phyloP scores from a whole-genome alignment of 2,797 vertebrate species.

The Crax fasciolata region DNA sequence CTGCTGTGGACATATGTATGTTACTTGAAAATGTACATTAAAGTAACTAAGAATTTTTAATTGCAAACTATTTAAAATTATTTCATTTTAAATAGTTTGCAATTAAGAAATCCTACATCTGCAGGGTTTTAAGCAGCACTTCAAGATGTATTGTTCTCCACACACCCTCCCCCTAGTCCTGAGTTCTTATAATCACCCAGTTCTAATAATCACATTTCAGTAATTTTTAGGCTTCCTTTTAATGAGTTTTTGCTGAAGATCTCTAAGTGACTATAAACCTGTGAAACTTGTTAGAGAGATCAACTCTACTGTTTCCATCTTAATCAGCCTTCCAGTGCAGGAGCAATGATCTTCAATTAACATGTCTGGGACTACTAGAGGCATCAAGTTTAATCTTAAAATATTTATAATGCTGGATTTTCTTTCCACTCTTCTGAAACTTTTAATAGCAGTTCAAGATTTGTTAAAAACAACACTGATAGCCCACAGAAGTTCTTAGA shows the following conservation, averaged over 20 bases:
- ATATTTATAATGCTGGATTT: neutral
- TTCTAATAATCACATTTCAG: neutral
- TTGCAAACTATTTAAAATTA: too few relatives aligned
- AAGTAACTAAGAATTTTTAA: neutral
- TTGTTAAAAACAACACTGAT: neutral
- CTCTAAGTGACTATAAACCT: neutral
- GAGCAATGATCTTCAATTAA: neutral
- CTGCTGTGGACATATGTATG: neutral
- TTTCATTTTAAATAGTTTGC: neutral
- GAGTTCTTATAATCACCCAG: neutral
- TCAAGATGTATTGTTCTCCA: neutral
- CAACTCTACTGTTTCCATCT: neutral
- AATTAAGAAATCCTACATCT: neutral
- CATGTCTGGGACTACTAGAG: neutral
- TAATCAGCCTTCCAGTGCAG: neutral
- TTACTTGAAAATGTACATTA: neutral
- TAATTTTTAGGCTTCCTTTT: neutral
- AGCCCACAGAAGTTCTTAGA: neutral
- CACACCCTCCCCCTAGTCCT: neutral
- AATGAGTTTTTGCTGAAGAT: slow-evolving; percentile 27
- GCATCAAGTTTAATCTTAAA: neutral
- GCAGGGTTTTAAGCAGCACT: neutral
- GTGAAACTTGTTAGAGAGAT: slow-evolving; percentile 1
- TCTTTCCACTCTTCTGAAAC: neutral
- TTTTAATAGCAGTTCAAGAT: neutral